These are phyloP conservation scores for Liodrosophila aerea DNA, from an alignment of 2,888 invertebrate species.

Conservation along the genomic window DNA sequence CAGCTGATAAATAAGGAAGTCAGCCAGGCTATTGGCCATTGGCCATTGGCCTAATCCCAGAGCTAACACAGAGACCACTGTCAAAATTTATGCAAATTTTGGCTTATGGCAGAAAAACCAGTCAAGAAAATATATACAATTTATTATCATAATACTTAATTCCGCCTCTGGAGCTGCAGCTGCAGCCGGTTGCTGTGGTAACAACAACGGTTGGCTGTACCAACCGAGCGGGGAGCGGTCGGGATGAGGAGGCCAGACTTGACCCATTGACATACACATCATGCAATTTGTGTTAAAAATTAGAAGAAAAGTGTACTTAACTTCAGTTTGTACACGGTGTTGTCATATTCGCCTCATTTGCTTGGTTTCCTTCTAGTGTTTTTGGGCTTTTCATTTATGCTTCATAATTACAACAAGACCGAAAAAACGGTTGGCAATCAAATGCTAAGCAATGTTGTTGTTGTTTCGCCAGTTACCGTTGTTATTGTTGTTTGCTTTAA, in stretches of 20 bases:
- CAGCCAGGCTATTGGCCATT: conserved; percentile 29
- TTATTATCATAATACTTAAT: conserved; percentile 72
- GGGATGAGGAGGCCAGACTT: conserved; percentile 38
- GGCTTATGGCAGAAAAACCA: conserved; percentile 64
- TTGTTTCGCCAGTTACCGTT: conserved; percentile 14
- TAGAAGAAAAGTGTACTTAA: conserved; percentile 17
- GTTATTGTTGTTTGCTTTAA: conserved; percentile 29
- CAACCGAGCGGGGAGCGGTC: conserved; percentile 6
- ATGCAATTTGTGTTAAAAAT: conserved; percentile 34
- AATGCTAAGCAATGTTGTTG: conserved; percentile 41
- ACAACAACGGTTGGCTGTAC: no score
- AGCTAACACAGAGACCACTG: conserved; percentile 42
- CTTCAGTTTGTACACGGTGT: background rate
- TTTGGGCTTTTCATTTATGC: conserved; percentile 22
- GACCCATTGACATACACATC: conserved; percentile 71
- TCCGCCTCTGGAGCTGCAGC: conserved; percentile 58
- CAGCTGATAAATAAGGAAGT: conserved; percentile 65
- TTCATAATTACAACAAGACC: conserved; percentile 66
- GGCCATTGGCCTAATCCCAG: conserved; percentile 44
- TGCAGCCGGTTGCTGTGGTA: conserved; percentile 11
- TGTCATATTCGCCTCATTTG: background rate
- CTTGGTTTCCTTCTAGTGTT: conserved; percentile 1
- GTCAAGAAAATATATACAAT: conserved; percentile 50
- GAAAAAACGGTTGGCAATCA: conserved; percentile 64
- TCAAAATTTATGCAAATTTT: conserved; percentile 64